Conservation (phyloP, 2,113 vertebrate species). For the Nothoprocta pentlandii region DNA sequence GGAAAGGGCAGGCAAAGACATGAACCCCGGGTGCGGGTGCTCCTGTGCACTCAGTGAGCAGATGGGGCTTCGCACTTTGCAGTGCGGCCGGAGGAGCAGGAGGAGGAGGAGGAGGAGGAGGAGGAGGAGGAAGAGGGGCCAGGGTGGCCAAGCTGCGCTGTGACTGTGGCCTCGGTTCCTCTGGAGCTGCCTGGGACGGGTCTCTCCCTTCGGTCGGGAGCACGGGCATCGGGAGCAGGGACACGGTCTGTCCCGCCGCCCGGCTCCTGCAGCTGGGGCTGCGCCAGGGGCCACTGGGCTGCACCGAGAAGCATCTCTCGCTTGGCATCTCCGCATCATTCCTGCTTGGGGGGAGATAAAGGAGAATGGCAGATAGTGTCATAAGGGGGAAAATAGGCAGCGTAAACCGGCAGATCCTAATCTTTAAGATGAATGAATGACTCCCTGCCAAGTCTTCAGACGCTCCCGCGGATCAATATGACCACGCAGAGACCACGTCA, state of each 20-base stretch:
- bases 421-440: not conserved
- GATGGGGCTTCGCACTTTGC: not conserved
- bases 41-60: not conserved
- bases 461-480: not conserved
- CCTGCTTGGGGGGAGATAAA: not conserved
- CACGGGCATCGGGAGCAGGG: too few relatives aligned
- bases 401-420: not conserved
- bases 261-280: not conserved
- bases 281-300: not conserved
- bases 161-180: too few relatives aligned
- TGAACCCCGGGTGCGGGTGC: not conserved
- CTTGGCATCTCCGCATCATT: not conserved
- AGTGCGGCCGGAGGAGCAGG: not conserved
- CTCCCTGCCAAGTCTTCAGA: not conserved
- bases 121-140: not conserved
- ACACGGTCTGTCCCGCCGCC: accelerated
- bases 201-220: too few relatives aligned
- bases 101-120: not conserved
- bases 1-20: not conserved
- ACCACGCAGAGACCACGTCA: not conserved
- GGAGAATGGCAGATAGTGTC: not conserved
- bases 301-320: not conserved
- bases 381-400: not conserved
- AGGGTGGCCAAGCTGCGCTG: accelerated
- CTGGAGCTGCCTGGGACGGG: too few relatives aligned